Conservation (phyloP, 2,888 invertebrate genomes). For the Chrysotoxum bicinctum region DNA sequence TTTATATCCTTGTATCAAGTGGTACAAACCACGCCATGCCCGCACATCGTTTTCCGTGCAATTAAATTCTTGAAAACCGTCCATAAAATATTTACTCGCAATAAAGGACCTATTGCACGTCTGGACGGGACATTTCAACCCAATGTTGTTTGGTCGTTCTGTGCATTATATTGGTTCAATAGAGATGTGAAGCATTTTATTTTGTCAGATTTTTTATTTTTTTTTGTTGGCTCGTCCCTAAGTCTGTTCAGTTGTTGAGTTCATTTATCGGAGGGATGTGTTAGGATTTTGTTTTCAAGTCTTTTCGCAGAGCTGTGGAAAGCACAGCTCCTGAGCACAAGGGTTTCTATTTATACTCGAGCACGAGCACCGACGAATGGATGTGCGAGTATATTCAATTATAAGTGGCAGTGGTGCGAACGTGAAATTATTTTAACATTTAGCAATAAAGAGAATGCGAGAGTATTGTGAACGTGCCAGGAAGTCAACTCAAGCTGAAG, state of each 20-base stretch:
- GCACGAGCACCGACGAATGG: not conserved
- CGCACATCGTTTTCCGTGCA: conserved; percentile 67
- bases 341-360: not conserved
- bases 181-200: not conserved
- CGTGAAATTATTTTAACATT: conserved; percentile 16
- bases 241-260: conserved; percentile 48
- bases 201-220: conserved; percentile 11
- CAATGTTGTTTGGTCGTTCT: conserved; percentile 58
- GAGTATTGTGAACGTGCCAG: not conserved
- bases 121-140: conserved; percentile 67
- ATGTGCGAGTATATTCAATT: conserved; percentile 20
- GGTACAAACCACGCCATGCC: not conserved
- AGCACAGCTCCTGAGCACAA: not conserved
- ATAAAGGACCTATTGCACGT: conserved; percentile 71
- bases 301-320: not conserved
- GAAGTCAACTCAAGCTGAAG: not conserved
- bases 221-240: conserved; percentile 34
- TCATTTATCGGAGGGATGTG: conserved; percentile 30
- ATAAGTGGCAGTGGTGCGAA: not conserved
- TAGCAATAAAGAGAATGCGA: not conserved
- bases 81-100: conserved; percentile 67
- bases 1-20: conserved; percentile 35
- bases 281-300: not conserved
- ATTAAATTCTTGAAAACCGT: conserved; percentile 70
- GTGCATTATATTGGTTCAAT: conserved; percentile 14